These are phyloP conservation scores for Cantharis rustica DNA, from an alignment of 2,888 invertebrate species.

Conservation along the genomic window DNA sequence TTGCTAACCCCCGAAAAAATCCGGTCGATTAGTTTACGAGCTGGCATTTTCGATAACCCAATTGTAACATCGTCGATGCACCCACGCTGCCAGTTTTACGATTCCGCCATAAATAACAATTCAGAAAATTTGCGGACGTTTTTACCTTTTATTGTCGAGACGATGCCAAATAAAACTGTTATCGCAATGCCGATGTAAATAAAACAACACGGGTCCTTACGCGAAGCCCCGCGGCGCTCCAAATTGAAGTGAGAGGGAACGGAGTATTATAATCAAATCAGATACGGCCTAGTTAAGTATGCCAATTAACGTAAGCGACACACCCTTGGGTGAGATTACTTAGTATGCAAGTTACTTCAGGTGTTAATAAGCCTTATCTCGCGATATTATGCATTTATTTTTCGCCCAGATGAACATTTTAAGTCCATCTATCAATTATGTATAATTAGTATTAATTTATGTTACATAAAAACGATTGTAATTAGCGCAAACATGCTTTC, in stretches of 20 bases:
- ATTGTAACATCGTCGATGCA: background rate
- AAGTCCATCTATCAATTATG: background rate
- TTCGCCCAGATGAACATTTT: background rate
- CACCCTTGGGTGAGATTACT: constrained; percentile 48
- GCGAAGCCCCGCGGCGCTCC: background rate
- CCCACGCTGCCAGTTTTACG: background rate
- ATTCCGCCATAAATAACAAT: background rate
- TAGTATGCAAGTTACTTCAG: constrained; percentile 48
- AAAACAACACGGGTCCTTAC: background rate
- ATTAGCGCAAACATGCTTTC: background rate
- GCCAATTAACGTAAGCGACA: constrained; percentile 51
- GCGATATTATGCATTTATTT: background rate
- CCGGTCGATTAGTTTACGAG: too few relatives aligned
- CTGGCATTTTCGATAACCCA: background rate
- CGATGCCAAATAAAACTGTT: background rate
- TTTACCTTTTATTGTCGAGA: background rate
- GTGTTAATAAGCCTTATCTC: constrained; percentile 47
- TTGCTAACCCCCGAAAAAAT: background rate
- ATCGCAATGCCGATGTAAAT: background rate
- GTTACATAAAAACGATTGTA: background rate
- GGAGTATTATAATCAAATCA: constrained; percentile 39
- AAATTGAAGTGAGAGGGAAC: background rate
- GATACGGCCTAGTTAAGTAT: constrained; percentile 47
- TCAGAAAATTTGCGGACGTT: background rate
- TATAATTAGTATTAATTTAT: constrained; percentile 2